These are phyloP conservation scores for Coenonympha arcania DNA, from an alignment of 2,888 invertebrate genomes.

Conservation along the genomic window DNA sequence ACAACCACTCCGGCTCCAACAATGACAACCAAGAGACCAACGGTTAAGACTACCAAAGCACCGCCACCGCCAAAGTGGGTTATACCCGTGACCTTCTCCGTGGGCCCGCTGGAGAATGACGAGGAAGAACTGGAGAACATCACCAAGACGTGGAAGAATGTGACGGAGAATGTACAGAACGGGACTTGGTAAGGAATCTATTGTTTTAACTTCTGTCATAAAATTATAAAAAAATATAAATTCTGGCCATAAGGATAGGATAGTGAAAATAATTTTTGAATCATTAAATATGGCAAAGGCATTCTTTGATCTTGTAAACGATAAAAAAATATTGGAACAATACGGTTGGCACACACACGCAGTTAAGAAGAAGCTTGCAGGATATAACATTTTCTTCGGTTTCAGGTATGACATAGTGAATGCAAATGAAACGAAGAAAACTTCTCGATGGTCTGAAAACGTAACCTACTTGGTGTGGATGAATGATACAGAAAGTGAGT, in stretches of 20 bases:
- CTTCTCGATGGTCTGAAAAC: constrained; percentile 42
- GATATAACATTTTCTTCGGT: background rate
- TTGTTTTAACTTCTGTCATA: no score
- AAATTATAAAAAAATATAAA: no score
- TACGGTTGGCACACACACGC: no score
- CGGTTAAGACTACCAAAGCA: constrained; percentile 38
- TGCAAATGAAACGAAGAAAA: constrained; percentile 26
- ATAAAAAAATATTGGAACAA: no score
- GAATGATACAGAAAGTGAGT: constrained; percentile 84
- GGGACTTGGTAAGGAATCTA: constrained; percentile 51
- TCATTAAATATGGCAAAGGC: no score
- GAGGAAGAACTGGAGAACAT: constrained; percentile 56
- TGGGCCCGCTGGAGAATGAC: constrained; percentile 73
- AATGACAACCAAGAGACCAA: constrained; percentile 40
- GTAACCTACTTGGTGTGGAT: constrained; percentile 79
- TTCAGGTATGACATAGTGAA: constrained; percentile 30
- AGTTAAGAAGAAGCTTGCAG: no score
- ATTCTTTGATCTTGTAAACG: no score
- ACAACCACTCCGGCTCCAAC: constrained; percentile 43
- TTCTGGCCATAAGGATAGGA: no score
- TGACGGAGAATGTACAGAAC: constrained; percentile 47
- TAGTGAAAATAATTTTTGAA: no score
- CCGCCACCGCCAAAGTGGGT: constrained; percentile 77
- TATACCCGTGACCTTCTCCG: constrained; percentile 84
- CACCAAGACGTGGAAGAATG: constrained; percentile 45